Percentiles rank a stretch among this genome's conserved stretches.
phyloP scores from a whole-genome alignment of 2,888 invertebrate genomes.

The Charanyca ferruginea region DNA sequence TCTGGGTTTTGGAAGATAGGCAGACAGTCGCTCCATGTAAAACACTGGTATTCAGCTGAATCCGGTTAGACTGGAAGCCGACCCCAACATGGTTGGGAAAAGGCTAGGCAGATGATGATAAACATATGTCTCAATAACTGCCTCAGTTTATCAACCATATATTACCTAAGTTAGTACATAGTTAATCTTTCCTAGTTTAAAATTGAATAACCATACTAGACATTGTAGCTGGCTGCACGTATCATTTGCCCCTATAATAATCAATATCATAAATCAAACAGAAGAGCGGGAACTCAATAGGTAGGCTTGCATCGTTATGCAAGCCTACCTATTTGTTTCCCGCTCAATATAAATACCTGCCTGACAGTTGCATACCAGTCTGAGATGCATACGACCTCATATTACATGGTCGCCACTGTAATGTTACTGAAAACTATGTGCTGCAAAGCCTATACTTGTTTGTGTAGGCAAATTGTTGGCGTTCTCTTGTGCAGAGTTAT shows the following conservation, averaged over 20 bases:
- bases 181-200: neutral
- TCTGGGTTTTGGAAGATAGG: too few species aligned
- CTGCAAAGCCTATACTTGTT: slow-evolving; percentile 26
- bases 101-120: too few species aligned
- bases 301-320: too few species aligned
- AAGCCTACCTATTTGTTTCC: slow-evolving; percentile 59
- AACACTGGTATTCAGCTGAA: too few species aligned
- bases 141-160: too few species aligned
- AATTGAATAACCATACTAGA: slow-evolving; percentile 21
- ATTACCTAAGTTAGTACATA: too few species aligned
- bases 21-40: too few species aligned
- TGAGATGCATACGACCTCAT: slow-evolving; percentile 68
- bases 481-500: slow-evolving; percentile 20
- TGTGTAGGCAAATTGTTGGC: slow-evolving; percentile 46
- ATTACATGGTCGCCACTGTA: slow-evolving; percentile 60
- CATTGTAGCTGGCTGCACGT: neutral
- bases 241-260: slow-evolving; percentile 20
- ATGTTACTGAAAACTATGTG: slow-evolving; percentile 57
- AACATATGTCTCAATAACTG: too few species aligned
- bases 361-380: slow-evolving; percentile 60
- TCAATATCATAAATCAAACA: slow-evolving; percentile 58
- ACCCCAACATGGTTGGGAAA: too few species aligned
- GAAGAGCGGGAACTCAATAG: too few species aligned
- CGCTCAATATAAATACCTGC: slow-evolving; percentile 76
- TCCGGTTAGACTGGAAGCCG: too few species aligned